Percentiles rank a stretch among this genome's conserved stretches.
Evolutionary conservation across 2,113 vertebrate genomes (phyloP).

Genomic region (Urocynchramus pylzowi): DNA sequence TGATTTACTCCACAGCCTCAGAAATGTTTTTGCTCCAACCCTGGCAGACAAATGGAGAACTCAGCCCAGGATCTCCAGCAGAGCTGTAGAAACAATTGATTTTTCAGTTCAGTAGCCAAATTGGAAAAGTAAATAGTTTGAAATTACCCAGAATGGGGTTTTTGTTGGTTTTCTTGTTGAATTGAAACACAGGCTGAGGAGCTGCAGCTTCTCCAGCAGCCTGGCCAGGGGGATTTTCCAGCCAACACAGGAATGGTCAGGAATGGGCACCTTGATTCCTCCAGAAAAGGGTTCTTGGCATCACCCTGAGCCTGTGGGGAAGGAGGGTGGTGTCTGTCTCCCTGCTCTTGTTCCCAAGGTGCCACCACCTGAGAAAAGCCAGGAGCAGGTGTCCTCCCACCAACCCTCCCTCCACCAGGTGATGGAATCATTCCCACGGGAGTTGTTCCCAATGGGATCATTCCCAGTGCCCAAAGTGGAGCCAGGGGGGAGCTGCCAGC

Average conservation of each 20-base stretch:
- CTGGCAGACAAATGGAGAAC: background rate
- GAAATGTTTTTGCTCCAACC: background rate
- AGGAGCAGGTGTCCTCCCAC: background rate
- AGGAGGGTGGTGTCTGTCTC: background rate
- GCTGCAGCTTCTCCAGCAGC: background rate
- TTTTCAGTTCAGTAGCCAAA: slow-evolving; percentile 40
- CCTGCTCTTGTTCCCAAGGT: background rate
- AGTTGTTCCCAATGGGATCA: too few relatives aligned
- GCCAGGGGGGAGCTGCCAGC: fast-evolving
- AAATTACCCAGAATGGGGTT: background rate
- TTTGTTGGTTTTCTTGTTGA: background rate
- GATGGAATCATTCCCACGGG: background rate
- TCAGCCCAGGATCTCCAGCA: slow-evolving; percentile 5
- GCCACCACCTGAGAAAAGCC: background rate
- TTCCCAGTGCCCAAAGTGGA: background rate
- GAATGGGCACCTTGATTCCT: fast-evolving
- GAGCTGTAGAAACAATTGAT: slow-evolving; percentile 40
- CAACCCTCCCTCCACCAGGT: background rate
- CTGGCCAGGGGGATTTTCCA: background rate
- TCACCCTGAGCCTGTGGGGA: fast-evolving
- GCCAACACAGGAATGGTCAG: fast-evolving
- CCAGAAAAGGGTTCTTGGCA: fast-evolving
- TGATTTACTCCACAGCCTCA: background rate
- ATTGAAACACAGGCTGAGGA: background rate
- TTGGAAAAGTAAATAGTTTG: slow-evolving; percentile 12